A percentile compares a stretch with the other conserved stretches of the same genome.
phyloP scores from a whole-genome alignment of 92 coral and sea anemone genomes.

The Palythoa caribaeorum region DNA sequence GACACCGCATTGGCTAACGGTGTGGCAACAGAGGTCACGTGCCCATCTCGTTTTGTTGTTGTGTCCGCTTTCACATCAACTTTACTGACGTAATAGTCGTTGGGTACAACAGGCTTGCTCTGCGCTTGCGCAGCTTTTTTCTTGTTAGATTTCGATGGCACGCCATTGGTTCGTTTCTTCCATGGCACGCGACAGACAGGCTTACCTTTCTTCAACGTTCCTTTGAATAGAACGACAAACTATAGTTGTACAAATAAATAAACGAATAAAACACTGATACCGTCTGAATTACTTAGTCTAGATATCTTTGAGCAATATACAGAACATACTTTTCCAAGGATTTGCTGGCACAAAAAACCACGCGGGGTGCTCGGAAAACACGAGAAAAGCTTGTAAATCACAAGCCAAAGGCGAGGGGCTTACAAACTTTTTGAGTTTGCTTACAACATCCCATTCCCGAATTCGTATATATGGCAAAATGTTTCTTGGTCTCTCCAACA shows the following conservation, averaged over 20 bases:
- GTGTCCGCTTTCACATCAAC: not conserved
- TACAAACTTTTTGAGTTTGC: no score
- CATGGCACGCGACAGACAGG: slow-evolving; percentile 42
- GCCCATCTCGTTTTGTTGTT: not conserved
- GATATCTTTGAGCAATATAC: no score
- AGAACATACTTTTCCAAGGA: no score
- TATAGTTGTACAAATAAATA: not conserved
- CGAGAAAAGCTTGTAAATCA: no score
- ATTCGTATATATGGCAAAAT: no score
- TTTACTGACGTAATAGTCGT: slow-evolving; percentile 12
- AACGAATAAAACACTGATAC: no score
- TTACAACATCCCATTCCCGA: no score
- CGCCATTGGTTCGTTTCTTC: slow-evolving; percentile 24
- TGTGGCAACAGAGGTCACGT: slow-evolving; percentile 5
- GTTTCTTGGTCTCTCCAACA: no score
- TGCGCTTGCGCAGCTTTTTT: slow-evolving; percentile 10
- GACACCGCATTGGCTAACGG: slow-evolving; percentile 20
- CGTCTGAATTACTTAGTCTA: no score
- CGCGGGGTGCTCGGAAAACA: no score
- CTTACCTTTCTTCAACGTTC: slow-evolving; percentile 34
- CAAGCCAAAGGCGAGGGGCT: no score
- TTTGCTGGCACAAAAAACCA: no score
- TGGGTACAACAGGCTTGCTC: slow-evolving; percentile 20
- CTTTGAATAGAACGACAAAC: not conserved
- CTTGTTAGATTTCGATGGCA: slow-evolving; percentile 24